Base-by-base conservation (phyloP, 2,888 invertebrate genomes). In the Caenorhabditis doughertyi region DNA sequence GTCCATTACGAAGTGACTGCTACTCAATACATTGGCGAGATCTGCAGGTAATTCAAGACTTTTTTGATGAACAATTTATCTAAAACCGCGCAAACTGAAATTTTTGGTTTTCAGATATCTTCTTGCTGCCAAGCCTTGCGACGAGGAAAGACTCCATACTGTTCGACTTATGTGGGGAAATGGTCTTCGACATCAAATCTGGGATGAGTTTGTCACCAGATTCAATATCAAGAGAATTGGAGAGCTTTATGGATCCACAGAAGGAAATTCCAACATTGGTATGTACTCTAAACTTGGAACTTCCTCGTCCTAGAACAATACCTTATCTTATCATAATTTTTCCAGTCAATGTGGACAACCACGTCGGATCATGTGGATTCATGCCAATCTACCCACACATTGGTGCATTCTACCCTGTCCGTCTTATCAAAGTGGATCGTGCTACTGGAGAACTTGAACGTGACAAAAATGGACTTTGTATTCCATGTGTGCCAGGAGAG, bases 161-260 rank as follows among this genome's bases (percentile, higher is more conserved):
- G 92, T 94, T 2, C 94, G 96, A 21, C 92, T 96, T 84, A 95
- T 97, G 90, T 97, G 95, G 92, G 98, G 98, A 44, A 98, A 98
- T 92, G 98, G 98, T 0, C 93, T 98, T 72, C 94, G 97, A 79
- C 96, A 96, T 0, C 96, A 96, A 93, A 96, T 98, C 87, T 98
- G 98, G 98, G 93, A 93, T 1, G 95, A 96, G 87, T 98, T 98
- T 92, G 94, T 96, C 3, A 94, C 98, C 64, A 65, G 83, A 21
- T 98, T 97, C 91, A 95, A 95, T 72, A 95, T 98, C 83, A 93
- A 94, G 44, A 93, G 94, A 82, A 95, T 98, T 23, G 95, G 95
- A 1, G 98, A 98, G 92, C 96, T 98, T 93, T 98, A 98, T 92
- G 98, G 98, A 0, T 96, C 97, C 7, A 98, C 97, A 0, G 98